Percentiles rank a stretch among this genome's conserved stretches.
phyloP scores from a whole-genome alignment of 2,797 vertebrate species.

The Naso thynnoides region DNA sequence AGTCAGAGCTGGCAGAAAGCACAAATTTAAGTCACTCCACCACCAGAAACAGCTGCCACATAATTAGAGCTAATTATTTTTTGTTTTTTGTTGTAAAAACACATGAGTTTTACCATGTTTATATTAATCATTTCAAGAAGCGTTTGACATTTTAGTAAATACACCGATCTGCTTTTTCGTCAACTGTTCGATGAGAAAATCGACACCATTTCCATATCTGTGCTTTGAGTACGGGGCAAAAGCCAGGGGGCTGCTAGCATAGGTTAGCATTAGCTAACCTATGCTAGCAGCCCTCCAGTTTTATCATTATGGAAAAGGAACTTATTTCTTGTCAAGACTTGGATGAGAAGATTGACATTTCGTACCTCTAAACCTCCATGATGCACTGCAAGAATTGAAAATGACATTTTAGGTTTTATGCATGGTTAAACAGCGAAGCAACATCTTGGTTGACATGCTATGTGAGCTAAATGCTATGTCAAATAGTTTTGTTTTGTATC shows the following conservation, averaged over 20 bases:
- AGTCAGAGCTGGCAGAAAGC: conserved; percentile 26
- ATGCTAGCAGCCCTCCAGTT: no score
- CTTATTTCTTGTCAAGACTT: not conserved
- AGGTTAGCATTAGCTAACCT: not conserved
- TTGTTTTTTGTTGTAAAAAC: not conserved
- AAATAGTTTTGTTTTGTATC: no score
- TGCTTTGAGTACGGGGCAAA: no score
- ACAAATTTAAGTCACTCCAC: conserved; percentile 12
- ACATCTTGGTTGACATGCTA: no score
- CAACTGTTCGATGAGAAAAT: not conserved
- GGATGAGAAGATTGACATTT: not conserved
- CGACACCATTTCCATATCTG: not conserved
- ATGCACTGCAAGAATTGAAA: no score
- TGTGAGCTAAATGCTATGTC: no score
- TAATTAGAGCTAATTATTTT: conserved; percentile 22
- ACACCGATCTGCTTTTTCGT: not conserved
- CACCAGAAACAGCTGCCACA: conserved; percentile 15
- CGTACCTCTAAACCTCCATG: no score
- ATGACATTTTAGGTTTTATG: no score
- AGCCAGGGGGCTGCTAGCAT: not conserved
- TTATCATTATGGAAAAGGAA: no score
- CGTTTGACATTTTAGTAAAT: not conserved
- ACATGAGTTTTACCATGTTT: not conserved
- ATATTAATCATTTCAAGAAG: not conserved
- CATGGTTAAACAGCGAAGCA: no score